phyloP scores from a whole-genome alignment of 2,888 invertebrate genomes.

The Lottia gigantea region DNA sequence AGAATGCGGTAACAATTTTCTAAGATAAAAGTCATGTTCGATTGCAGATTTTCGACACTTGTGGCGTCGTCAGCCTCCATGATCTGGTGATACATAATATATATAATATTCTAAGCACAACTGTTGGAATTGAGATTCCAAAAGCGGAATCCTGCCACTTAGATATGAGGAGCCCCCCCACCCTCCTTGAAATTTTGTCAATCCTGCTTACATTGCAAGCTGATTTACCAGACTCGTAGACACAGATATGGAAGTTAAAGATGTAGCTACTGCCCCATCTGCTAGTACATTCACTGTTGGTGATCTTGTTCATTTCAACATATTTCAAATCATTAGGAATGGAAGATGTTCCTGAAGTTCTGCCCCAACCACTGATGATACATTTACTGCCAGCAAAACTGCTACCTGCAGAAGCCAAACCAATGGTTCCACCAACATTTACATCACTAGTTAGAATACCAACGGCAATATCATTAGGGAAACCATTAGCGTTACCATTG shows the following conservation, averaged over 20 bases:
- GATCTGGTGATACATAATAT: too few species aligned
- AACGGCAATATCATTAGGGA: slow-evolving; percentile 40
- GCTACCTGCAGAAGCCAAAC: slow-evolving; percentile 21
- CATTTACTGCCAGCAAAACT: slow-evolving; percentile 23
- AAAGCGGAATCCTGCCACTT: too few species aligned
- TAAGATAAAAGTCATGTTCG: too few species aligned
- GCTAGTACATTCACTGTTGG: slow-evolving; percentile 26
- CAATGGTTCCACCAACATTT: slow-evolving; percentile 18
- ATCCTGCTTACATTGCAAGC: slow-evolving; percentile 34
- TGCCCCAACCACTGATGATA: slow-evolving; percentile 39
- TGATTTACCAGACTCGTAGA: slow-evolving; percentile 30
- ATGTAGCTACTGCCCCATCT: slow-evolving; percentile 29
- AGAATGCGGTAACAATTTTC: too few species aligned
- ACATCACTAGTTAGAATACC: slow-evolving; percentile 26
- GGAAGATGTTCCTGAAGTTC: slow-evolving; percentile 21
- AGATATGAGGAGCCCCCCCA: too few species aligned
- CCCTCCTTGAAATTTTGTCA: too few species aligned
- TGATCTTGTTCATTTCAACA: slow-evolving; percentile 32
- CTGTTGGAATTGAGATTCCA: too few species aligned
- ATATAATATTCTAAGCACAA: too few species aligned
- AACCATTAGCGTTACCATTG: slow-evolving; percentile 28
- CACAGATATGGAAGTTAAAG: slow-evolving; percentile 35
- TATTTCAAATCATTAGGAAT: slow-evolving; percentile 22
- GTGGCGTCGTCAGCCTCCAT: too few species aligned
- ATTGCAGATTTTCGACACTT: too few species aligned